Evolutionary conservation across 2,113 vertebrate genomes (phyloP).

Genomic region (Falco punctatus): DNA sequence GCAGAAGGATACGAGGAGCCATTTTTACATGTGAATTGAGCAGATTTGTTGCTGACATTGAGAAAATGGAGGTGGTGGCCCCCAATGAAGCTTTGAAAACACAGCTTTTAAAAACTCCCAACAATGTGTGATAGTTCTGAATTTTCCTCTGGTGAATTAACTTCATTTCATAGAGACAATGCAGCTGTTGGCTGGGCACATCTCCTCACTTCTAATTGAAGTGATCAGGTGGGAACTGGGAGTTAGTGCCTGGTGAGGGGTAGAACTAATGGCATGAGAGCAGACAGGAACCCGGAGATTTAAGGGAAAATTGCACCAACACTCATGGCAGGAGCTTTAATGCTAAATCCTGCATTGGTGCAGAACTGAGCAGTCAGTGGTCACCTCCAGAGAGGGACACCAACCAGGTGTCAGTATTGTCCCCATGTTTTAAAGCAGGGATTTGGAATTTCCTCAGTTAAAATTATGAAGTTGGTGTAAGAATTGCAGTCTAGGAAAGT

Average conservation of each 20-base stretch:
- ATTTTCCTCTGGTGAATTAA: neutral
- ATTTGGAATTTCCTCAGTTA: neutral
- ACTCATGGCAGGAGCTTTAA: neutral
- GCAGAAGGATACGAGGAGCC: neutral
- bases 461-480: neutral
- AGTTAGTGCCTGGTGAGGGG: neutral
- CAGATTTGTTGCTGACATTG: conserved; percentile 1
- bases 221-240: neutral
- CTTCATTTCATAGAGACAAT: neutral
- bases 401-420: fast-evolving
- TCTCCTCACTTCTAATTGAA: neutral
- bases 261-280: neutral
- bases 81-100: neutral
- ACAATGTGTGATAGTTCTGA: neutral
- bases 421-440: neutral
- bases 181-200: neutral
- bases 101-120: neutral
- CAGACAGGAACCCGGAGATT: neutral
- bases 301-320: neutral
- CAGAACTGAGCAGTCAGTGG: neutral
- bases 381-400: fast-evolving
- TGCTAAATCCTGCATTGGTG: fast-evolving
- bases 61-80: conserved; percentile 21
- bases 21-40: neutral
- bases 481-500: neutral